Evolutionary conservation across 2,888 invertebrate species (phyloP).

Genomic region (Acanthoscelides obtectus): DNA sequence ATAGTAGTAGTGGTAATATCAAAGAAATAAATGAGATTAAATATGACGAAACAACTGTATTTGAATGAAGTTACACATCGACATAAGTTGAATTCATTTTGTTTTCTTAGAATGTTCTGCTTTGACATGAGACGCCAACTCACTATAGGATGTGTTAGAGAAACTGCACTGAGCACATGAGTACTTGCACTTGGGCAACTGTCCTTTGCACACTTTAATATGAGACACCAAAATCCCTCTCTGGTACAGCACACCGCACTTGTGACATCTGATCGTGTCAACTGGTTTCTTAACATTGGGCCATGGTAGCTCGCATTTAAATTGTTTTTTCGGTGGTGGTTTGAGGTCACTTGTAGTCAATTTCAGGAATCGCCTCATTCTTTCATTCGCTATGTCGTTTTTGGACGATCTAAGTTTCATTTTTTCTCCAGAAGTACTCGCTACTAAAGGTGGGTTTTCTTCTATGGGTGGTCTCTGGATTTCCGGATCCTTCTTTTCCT

Average conservation of each 20-base stretch:
- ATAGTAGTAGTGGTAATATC: too few species aligned
- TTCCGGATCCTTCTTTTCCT: conserved; percentile 9
- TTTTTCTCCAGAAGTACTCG: not conserved
- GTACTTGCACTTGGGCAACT: conserved; percentile 29
- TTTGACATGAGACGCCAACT: conserved; percentile 35
- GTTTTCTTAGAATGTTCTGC: conserved; percentile 17
- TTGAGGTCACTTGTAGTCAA: conserved; percentile 34
- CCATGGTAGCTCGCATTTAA: conserved; percentile 30
- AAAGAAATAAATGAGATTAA: too few species aligned
- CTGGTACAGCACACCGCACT: conserved; percentile 36
- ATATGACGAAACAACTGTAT: too few species aligned
- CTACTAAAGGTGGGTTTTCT: not conserved
- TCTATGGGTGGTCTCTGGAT: not conserved
- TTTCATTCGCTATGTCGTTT: conserved; percentile 14
- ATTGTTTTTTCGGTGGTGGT: conserved; percentile 22
- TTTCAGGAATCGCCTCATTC: conserved; percentile 36
- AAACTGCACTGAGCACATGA: conserved; percentile 40
- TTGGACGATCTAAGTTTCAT: conserved; percentile 8
- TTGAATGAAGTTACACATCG: too few species aligned
- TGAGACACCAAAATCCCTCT: conserved; percentile 33
- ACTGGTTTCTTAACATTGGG: conserved; percentile 31
- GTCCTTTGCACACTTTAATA: conserved; percentile 31
- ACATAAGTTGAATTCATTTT: too few species aligned
- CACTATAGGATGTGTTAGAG: conserved; percentile 32
- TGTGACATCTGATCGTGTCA: conserved; percentile 38